Evolutionary conservation across 2,888 invertebrate genomes (phyloP), one percentile per base, ranked within the genome.

Genomic region (Cephus spinipes): DNA sequence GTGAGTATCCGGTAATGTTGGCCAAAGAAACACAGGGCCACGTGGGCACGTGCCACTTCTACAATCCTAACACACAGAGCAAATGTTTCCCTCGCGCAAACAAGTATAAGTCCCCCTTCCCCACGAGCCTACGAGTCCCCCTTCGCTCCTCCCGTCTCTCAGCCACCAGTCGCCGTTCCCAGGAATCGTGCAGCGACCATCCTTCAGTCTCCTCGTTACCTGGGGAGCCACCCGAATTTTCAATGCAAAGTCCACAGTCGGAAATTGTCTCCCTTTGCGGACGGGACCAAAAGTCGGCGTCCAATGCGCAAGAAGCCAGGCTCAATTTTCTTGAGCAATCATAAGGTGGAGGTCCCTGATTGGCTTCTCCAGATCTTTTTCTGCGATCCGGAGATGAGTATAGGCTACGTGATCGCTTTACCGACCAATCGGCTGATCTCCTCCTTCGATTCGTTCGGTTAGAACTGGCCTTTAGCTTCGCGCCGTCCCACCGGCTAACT

Each of bases 11-110:
- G 31, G 31, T 74, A 76, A 79, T 85, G 85, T 87, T 87, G 82
- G 85, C 84, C 84, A 82, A 86, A 85, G 86, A 84, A 83, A 87
- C 83, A 85, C 88, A 81, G 76, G 75, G 85, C 85, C 87, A 85
- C 86, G 86, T 85, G 87, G 84, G 75, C 85, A 69, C 71, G 80
- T 82, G 82, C 85, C 84, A 76, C 69, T 79, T 81, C 84, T 84
- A 31, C 15, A 31, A 12, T 69, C 32, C 69, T 85, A 84, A 83
- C 83, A 83, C 74, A 85, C 83, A 85, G 81, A 83, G 82, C 81
- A 85, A 87, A 85, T 85, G 84, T 82, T 84, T 82, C 80, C 80
- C 82, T 77, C 82, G 82, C 81, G 85, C 85, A 87, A 87, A 87
- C 87, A 86, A 83, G 82, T 11, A 12, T 0, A 0, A 23, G n/a